A percentile compares a stretch with the other conserved stretches of the same genome.
phyloP scores from a whole-genome alignment of 2,888 invertebrate genomes.

The Cephalotes varians region DNA sequence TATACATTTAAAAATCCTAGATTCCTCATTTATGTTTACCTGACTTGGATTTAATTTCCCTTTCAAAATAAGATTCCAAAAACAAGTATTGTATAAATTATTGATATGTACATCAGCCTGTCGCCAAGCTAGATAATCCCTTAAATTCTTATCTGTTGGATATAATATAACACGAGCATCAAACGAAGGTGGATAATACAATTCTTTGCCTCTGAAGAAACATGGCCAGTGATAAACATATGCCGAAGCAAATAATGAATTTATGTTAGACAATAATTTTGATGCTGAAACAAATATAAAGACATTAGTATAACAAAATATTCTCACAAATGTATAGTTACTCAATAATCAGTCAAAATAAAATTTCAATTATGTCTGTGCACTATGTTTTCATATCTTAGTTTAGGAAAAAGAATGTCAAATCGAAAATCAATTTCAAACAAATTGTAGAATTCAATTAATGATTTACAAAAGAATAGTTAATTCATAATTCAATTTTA shows the following conservation, averaged over 20 bases:
- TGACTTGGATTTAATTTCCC: slow-evolving; percentile 91
- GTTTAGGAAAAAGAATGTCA: neutral
- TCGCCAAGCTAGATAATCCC: slow-evolving; percentile 96
- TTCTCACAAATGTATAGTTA: neutral
- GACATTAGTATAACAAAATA: neutral
- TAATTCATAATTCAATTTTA: neutral
- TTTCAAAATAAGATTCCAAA: slow-evolving; percentile 95
- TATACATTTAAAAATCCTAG: neutral
- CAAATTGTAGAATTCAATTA: neutral
- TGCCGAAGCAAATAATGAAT: slow-evolving; percentile 95
- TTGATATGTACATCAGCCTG: slow-evolving; percentile 98
- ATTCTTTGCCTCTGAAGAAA: slow-evolving; percentile 90
- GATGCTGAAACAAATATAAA: slow-evolving; percentile 85
- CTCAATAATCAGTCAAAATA: neutral
- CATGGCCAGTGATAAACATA: slow-evolving; percentile 95
- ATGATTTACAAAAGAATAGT: neutral
- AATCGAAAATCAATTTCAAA: neutral
- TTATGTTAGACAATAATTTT: slow-evolving; percentile 95
- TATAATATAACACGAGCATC: slow-evolving; percentile 96
- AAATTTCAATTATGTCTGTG: neutral
- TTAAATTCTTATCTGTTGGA: slow-evolving; percentile 94
- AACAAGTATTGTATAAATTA: slow-evolving; percentile 98
- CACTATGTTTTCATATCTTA: neutral
- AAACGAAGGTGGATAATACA: slow-evolving; percentile 96
- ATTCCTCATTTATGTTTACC: slow-evolving; percentile 84